Evolutionary conservation across 2,113 vertebrate genomes (phyloP).

Genomic region (Gavialis gangeticus): DNA sequence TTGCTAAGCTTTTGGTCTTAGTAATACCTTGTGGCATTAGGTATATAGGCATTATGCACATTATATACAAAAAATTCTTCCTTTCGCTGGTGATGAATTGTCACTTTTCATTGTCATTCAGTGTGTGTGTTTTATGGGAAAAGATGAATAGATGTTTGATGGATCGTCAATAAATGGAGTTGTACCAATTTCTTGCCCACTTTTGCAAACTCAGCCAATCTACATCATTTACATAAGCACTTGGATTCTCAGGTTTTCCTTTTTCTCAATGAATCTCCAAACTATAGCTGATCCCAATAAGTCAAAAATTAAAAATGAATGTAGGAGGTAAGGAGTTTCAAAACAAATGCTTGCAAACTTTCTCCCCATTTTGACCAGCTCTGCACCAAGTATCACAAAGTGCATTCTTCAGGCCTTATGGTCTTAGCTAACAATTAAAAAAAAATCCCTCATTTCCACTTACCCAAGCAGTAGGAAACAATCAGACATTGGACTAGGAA

Average conservation of each 20-base stretch:
- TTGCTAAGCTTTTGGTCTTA: not conserved
- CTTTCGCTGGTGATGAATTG: not conserved
- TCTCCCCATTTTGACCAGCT: not conserved
- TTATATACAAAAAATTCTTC: not conserved
- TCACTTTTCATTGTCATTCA: not conserved
- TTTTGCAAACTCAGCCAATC: not conserved
- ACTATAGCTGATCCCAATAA: not conserved
- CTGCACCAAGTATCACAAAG: not conserved
- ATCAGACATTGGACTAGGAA: not conserved
- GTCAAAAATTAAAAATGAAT: not conserved
- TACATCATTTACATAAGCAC: not conserved
- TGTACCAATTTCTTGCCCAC: not conserved
- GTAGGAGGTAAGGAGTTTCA: not conserved
- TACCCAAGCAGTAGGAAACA: not conserved
- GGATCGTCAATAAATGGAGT: not conserved
- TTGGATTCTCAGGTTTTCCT: not conserved
- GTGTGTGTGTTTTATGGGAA: not conserved
- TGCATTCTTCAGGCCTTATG: not conserved
- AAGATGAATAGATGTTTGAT: not conserved
- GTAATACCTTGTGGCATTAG: not conserved
- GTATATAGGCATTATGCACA: not conserved
- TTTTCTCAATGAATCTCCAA: not conserved
- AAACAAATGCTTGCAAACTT: not conserved
- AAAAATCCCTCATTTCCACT: not conserved
- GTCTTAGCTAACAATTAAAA: not conserved